Conservation (phyloP, 2,888 invertebrate species). For the Sisyra terminalis region DNA sequence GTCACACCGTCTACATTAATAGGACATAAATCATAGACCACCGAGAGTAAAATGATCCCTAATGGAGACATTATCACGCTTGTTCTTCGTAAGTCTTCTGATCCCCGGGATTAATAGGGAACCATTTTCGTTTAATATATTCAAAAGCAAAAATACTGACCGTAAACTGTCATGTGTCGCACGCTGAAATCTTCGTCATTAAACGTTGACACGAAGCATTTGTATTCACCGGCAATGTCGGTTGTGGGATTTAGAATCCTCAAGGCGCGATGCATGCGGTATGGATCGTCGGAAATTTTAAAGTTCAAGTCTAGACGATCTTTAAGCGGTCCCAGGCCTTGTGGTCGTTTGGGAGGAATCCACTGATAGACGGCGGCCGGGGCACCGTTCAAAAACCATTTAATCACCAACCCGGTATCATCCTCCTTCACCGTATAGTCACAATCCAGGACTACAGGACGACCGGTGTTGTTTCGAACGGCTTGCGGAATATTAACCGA, state of each 20-base stretch:
- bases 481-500: conserved; percentile 25
- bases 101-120: no score
- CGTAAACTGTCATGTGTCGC: conserved; percentile 48
- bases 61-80: no score
- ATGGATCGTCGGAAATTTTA: conserved; percentile 45
- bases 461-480: conserved; percentile 23
- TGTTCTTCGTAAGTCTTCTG: no score
- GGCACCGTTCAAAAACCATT: conserved; percentile 55
- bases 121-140: no score
- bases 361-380: conserved; percentile 61
- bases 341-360: conserved; percentile 53
- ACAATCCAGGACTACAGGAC: conserved; percentile 48
- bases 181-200: conserved; percentile 47
- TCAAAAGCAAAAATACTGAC: conserved; percentile 26
- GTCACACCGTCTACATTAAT: no score
- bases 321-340: conserved; percentile 38
- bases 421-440: conserved; percentile 45
- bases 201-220: conserved; percentile 53
- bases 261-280: conserved; percentile 52
- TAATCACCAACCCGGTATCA: conserved; percentile 52
- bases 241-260: conserved; percentile 49
- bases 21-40: no score
- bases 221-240: conserved; percentile 55
- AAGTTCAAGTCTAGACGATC: conserved; percentile 44
- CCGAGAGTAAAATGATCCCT: no score